Conservation (phyloP, 2,888 invertebrate species). For the Drosophila pseudotalamancana region DNA sequence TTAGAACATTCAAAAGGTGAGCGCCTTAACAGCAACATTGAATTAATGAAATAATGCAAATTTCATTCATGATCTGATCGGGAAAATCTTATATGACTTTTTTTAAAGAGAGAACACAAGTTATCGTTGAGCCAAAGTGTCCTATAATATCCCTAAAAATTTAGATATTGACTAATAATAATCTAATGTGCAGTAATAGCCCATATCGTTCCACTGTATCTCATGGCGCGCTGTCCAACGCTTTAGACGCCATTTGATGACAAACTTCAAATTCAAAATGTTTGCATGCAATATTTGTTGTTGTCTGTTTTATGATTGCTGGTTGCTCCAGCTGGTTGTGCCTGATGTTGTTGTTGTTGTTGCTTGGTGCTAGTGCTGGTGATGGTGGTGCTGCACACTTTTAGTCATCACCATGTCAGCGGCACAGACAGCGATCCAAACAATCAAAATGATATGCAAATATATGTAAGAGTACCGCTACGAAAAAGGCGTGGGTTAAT, state of each 20-base stretch:
- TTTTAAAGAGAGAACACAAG: too few relatives aligned
- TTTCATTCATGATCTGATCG: too few relatives aligned
- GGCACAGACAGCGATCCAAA: slow-evolving; percentile 58
- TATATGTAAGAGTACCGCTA: slow-evolving; percentile 81
- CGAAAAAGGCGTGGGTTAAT: slow-evolving; percentile 83
- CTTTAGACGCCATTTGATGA: slow-evolving; percentile 75
- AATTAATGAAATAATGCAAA: too few relatives aligned
- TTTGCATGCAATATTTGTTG: slow-evolving; percentile 75
- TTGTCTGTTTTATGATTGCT: slow-evolving; percentile 53
- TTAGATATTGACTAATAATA: background rate
- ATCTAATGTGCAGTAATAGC: background rate
- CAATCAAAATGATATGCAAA: slow-evolving; percentile 82
- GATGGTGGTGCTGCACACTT: slow-evolving; percentile 63
- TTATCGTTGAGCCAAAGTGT: too few relatives aligned
- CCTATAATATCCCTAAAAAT: too few relatives aligned
- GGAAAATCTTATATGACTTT: too few relatives aligned
- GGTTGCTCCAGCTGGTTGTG: slow-evolving; percentile 39
- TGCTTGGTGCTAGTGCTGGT: slow-evolving; percentile 41
- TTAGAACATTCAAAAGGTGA: too few relatives aligned
- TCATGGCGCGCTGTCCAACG: slow-evolving; percentile 24
- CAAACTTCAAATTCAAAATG: slow-evolving; percentile 74
- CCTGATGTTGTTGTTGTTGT: slow-evolving; percentile 54
- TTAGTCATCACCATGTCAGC: slow-evolving; percentile 76
- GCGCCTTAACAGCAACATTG: too few relatives aligned
- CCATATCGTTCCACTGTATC: slow-evolving; percentile 38